A percentile compares a stretch with the other conserved stretches of the same genome.
These are phyloP conservation scores for Beroe ovata DNA, from an alignment of 37 sponge, comb jelly and placozoan genomes.

Conservation along the genomic window DNA sequence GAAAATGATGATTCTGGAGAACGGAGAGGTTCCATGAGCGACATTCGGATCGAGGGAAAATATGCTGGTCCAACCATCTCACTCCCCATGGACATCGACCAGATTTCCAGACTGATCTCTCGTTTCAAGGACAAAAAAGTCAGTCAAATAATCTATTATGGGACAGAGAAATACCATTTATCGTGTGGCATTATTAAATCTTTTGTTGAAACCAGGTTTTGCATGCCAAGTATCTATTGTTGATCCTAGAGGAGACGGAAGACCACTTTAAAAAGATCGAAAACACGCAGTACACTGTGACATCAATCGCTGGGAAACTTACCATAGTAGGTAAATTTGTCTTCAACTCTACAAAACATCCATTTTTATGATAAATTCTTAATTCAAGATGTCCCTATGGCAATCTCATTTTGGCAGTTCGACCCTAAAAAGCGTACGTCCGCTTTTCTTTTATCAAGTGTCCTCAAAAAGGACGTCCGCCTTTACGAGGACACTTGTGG, in stretches of 20 bases:
- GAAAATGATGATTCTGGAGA: background rate
- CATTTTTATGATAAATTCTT: too few species aligned
- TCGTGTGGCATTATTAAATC: background rate
- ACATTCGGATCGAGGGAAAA: background rate
- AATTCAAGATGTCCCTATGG: too few species aligned
- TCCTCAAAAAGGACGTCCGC: too few species aligned
- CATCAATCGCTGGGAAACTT: conserved; percentile 54
- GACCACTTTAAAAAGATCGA: conserved; percentile 12
- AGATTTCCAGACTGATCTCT: conserved; percentile 11
- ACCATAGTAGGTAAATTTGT: conserved; percentile 43
- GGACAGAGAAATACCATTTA: background rate
- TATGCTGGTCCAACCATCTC: conserved; percentile 18
- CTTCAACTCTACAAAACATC: too few species aligned
- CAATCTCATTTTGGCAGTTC: too few species aligned
- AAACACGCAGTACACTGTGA: conserved; percentile 16
- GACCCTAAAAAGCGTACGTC: too few species aligned
- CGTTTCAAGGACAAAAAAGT: conserved; percentile 36
- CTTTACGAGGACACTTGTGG: too few species aligned
- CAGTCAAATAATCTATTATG: background rate
- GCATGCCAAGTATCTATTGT: conserved; percentile 40
- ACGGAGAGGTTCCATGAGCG: background rate
- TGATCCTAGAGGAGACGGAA: conserved; percentile 3
- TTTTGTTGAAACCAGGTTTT: conserved; percentile 10
- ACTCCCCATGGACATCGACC: conserved; percentile 11
- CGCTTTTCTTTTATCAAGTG: too few species aligned